Base-by-base conservation (phyloP, 35 echinoderm and acorn worm species). In the Ophioderma brevispina region DNA sequence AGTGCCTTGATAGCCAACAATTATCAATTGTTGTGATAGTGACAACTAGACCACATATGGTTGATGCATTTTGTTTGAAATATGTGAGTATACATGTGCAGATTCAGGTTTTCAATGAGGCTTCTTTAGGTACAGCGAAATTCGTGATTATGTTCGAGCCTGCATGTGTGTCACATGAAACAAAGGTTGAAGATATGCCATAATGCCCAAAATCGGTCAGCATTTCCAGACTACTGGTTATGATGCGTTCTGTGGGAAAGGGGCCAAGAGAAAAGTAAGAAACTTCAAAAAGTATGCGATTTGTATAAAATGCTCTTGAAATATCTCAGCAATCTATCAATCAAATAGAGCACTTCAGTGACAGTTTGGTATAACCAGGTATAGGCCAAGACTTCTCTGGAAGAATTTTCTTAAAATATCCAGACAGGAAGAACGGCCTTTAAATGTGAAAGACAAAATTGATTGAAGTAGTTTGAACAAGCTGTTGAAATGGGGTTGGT, bases 401-500 rank as follows among this genome's bases (percentile, higher is more conserved):
- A 19, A 35, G 33, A 59, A 63, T 85, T 21, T 34, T 75, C 4
- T 32, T 15, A 0, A 13, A 85, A 59, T 0, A 0, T 59, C n/a
- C 36, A 55, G 35, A 63, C 64, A 0, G 31, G 1, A 4, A 32
- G 8, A 32, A 13, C 8, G 30, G 50, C 33, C 33, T 59, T 85
- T 21, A 23, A 37, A 64, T 8, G n/a, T n/a, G 13, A 36, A 15
- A 36, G 15, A 55, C 63, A 35, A n/a, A n/a, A n/a, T n/a, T n/a
- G n/a, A n/a, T n/a, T n/a, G n/a, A n/a, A n/a, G n/a, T n/a, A n/a
- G 13, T 34, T 32, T 0, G 31, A 8, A 35, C 18, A 37, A 32
- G 32, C 35, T n/a, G 33, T 31, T 85, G 52, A 63, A 36, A 37
- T 85, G 15, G 83, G 83, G 10, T 85, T 85, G 83, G 11, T 85